Base-by-base conservation (phyloP, 1,140 invertebrate genomes). In the Leptonema lineaticorne region DNA sequence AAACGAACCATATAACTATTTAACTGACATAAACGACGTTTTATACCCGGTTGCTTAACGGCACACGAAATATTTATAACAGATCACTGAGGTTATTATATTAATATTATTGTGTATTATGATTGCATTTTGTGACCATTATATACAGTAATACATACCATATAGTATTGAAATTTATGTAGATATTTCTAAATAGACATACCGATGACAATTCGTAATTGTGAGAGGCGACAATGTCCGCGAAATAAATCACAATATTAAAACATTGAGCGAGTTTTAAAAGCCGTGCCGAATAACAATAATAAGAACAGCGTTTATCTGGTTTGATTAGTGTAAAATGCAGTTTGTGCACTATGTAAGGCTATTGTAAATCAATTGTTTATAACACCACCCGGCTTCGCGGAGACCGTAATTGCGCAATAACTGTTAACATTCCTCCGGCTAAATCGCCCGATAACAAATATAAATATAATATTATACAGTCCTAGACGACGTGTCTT, bases 351-450 rank as follows among this genome's bases (percentile, higher is more conserved):
- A 22, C 50, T 18, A 48, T 48, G 46, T 24, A 48, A 48, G 46
- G 8, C 16, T 11, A 53, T 53, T 53, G 50, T 53, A 53, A 53
- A 53, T 53, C 50, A 53, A 53, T 53, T 53, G 50, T 53, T 53
- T 41, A 41, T 41, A 41, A 41, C 37, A 16, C 16, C 2, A 16
- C 37, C 16, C n/a, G 11, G 37, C 37, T 41, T n/a, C n/a, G 50
- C 24, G 11, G 50, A 24, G 22, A 24, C 50, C 2, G 20, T 22
- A 24, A n/a, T 53, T 53, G 50, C 50, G 24, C 50, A 53, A 53
- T n/a, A 24, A 24, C 22, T 26, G 22, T 26, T 18, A 53, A 53
- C 50, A 53, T 53, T 53, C 50, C 50, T n/a, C n/a, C n/a, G n/a
- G n/a, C n/a, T n/a, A n/a, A n/a, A n/a, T n/a, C n/a, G n/a, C n/a